Conservation (phyloP, 2,113 vertebrate genomes). For the Pycnonotus jocosus region DNA sequence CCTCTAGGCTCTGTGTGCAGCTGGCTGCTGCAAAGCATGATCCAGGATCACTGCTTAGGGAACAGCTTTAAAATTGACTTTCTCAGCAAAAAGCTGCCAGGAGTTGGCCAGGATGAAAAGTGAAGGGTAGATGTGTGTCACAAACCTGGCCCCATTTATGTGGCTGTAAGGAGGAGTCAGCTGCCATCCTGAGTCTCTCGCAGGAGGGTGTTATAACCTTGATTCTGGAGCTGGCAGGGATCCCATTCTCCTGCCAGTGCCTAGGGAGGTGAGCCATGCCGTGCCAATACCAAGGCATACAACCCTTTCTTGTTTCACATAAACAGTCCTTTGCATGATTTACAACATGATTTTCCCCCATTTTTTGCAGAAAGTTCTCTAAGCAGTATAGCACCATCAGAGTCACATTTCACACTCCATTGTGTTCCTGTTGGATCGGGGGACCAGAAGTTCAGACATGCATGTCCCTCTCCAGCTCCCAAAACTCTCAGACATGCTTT, state of each 20-base stretch:
- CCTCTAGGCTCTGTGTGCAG: neutral
- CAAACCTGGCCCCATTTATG: neutral
- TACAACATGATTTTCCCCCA: neutral
- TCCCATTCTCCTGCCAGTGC: neutral
- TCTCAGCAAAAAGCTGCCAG: neutral
- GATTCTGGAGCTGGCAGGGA: neutral
- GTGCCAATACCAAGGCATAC: neutral
- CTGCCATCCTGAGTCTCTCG: neutral
- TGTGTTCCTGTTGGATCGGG: neutral
- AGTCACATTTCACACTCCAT: rapidly evolving
- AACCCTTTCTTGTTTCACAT: neutral
- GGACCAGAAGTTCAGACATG: neutral
- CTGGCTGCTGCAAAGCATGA: neutral
- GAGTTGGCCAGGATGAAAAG: neutral
- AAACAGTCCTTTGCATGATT: neutral
- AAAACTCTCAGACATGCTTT: neutral
- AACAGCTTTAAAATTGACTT: neutral
- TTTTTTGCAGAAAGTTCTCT: neutral
- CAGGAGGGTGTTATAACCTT: neutral
- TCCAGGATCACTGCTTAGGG: neutral
- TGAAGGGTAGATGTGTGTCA: neutral
- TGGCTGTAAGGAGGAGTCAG: neutral
- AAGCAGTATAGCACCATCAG: neutral
- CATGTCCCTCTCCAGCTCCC: neutral
- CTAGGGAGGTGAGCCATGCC: neutral